Base-by-base conservation (phyloP, 2,888 invertebrate species). In the Empis stercorea region DNA sequence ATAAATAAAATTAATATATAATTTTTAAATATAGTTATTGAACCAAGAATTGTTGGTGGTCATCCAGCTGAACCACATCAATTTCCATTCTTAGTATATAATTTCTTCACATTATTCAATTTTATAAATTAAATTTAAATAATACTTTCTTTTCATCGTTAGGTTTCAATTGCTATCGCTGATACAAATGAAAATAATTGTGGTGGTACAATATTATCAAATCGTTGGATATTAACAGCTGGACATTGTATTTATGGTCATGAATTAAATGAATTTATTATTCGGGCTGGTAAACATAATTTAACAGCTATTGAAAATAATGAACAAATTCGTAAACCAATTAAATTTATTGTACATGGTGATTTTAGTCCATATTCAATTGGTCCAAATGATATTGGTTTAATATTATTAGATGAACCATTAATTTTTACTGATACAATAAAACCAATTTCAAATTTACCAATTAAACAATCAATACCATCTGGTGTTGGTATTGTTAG, bases 301-400 rank as follows among this genome's bases (percentile, higher is more conserved):
- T 15, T 47, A 11, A 36, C 16, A 5, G 16, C 37, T 14, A 16
- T 38, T 7, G 47, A 47, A 30, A 10, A 13, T 7, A 43, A 43
- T 17, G 47, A 47, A 30, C 47, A 47, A 47, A 38, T 20, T 4
- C 27, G 47, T 14, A 37, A 27, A 23, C 42, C 38, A 23, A 30
- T 10, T 13, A 39, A 43, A 43, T 47, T 38, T 43, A 38, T 43
- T 30, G 13, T 42, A 11, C 47, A 47, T 32, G 38, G 38, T 10
- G 38, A 43, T n/a, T 47, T 47, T 20, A 43, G 30, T n/a, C 43
- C 39, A 27, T 43, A 23, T 16, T 20, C 27, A 30, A 30, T 70
- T 37, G 69, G 67, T 2, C 68, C 69, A 50, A 65, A 76, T 51
- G 78, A 79, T 56, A 72, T 79, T 43, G 78, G 73, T 16, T 55